Evolutionary conservation across 2,113 vertebrate species (phyloP), one percentile per base, ranked within the genome.

Genomic region (Tonatia bakeri): DNA sequence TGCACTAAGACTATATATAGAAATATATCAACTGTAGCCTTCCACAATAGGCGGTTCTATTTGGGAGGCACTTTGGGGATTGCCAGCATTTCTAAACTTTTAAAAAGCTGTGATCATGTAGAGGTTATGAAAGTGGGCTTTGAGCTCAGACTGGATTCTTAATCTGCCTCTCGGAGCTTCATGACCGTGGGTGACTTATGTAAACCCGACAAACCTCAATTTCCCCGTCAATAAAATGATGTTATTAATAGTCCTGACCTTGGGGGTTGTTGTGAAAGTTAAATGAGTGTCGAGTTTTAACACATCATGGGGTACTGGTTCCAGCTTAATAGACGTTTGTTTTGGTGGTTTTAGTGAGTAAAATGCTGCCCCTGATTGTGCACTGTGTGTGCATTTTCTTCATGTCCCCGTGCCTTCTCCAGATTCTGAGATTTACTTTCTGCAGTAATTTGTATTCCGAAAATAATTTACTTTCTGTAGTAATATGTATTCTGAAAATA

Each of bases 171-270:
- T 91, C 22, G 1, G 33, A 89, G 83, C 59, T 70, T 79, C 36
- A 69, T 94, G 87, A 91, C 79, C 59, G 79, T 87, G 83, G 50
- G 12, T 2, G 22, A 14, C 7, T 86, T 94, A 20, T 43, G 36
- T 81, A 54, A 85, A 65, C 73, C 86, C 26, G 0, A 40, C 61
- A 67, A 90, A 91, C 93, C 91, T 95, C n/a, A 43, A 15, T 95
- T 95, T 95, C 65, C 65, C 40, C 88, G 17, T 95, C 89, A 82
- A 77, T 92, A 85, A 89, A 90, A 28, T 67, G 67, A 47, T 87
- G 85, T 65, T 92, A 87, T 92, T 96, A 91, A 95, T 96, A 79
- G 70, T 87, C 47, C 22, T 0, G 9, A 40, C 47, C 79, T 82
- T 24, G 4, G 83, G 72, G 22, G 5, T 83, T 50, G 33, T 52